These are phyloP conservation scores for Psix sp. DNA, from an alignment of 1,140 invertebrate species.

Conservation along the genomic window DNA sequence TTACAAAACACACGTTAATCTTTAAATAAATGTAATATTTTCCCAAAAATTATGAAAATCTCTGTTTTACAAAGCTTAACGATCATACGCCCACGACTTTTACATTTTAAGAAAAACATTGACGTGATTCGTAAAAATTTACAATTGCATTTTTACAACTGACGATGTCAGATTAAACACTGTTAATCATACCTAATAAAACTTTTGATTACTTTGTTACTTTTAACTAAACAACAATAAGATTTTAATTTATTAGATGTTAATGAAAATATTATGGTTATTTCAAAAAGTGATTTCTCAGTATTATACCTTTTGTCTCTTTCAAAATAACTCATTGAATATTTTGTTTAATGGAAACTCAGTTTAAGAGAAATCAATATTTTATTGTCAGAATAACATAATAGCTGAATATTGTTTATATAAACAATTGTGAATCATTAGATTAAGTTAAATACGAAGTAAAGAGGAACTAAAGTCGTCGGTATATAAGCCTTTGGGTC, in stretches of 20 bases:
- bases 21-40: constrained; percentile 64
- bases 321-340: no score
- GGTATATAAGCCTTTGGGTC: constrained; percentile 72
- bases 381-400: constrained; percentile 19
- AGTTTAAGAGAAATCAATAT: no score
- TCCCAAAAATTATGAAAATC: constrained; percentile 16
- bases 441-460: constrained; percentile 47
- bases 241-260: constrained; percentile 5
- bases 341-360: no score
- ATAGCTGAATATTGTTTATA: constrained; percentile 36
- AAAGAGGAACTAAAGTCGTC: constrained; percentile 55
- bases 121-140: constrained; percentile 12
- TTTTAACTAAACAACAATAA: background rate
- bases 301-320: no score
- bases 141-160: background rate
- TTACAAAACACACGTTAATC: constrained; percentile 15
- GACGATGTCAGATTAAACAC: background rate
- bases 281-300: no score
- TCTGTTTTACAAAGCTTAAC: constrained; percentile 9
- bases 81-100: constrained; percentile 7
- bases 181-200: background rate
- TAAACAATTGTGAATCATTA: constrained; percentile 54
- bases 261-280: no score
- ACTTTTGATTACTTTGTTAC: background rate
- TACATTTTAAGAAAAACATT: constrained; percentile 23